These are phyloP conservation scores for Caenorhabditis imperialis DNA, from an alignment of 2,888 invertebrate genomes.

Conservation along the genomic window DNA sequence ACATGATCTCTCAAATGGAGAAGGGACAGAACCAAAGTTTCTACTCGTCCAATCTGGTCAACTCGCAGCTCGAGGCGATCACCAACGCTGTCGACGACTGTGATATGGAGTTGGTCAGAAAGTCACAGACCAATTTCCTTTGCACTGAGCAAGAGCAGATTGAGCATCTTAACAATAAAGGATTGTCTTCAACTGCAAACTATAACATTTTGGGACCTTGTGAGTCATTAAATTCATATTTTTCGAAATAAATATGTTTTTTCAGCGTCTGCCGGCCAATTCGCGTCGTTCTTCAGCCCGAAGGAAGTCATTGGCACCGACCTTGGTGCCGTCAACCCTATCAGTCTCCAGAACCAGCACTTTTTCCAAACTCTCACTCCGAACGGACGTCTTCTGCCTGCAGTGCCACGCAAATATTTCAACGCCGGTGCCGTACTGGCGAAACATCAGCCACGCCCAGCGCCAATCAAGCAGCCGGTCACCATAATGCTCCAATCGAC, in stretches of 20 bases:
- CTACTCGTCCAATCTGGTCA: too few species aligned
- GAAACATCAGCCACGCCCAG: neutral
- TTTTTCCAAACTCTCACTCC: constrained; percentile 16
- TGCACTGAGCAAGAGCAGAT: constrained; percentile 39
- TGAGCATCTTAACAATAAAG: neutral
- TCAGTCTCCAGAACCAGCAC: neutral
- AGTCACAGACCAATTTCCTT: constrained; percentile 13
- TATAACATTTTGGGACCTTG: constrained; percentile 32
- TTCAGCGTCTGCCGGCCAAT: constrained; percentile 26
- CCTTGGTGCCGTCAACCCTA: constrained; percentile 15
- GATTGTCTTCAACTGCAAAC: constrained; percentile 4
- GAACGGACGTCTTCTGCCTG: constrained; percentile 24
- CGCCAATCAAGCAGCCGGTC: constrained; percentile 4
- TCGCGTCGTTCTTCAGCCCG: constrained; percentile 5
- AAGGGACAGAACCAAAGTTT: constrained; percentile 24
- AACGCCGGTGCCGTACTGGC: neutral
- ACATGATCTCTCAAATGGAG: constrained; percentile 19
- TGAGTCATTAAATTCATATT: too few species aligned
- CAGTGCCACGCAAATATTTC: constrained; percentile 17
- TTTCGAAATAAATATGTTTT: neutral
- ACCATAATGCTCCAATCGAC: constrained; percentile 15
- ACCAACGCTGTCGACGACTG: constrained; percentile 1
- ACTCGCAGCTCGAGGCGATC: neutral
- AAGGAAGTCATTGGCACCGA: constrained; percentile 7
- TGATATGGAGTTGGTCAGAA: constrained; percentile 1